Conservation (phyloP, 2,797 vertebrate genomes). For the Strix occidentalis region DNA sequence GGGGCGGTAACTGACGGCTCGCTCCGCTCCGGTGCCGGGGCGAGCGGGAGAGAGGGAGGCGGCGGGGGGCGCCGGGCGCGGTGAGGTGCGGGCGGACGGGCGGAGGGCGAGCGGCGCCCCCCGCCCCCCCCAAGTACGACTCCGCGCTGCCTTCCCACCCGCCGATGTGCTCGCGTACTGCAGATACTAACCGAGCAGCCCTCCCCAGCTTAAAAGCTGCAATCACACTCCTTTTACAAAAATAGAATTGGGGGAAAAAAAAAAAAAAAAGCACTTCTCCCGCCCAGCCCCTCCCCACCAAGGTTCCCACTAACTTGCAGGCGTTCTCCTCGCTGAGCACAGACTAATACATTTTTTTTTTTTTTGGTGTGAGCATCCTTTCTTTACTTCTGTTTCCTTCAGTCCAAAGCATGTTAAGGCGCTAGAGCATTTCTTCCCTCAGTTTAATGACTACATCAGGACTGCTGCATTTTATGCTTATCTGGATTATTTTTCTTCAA, state of each 20-base stretch:
- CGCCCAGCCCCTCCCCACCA: background rate
- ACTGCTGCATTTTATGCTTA: background rate
- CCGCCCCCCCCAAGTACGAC: background rate
- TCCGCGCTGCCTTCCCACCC: background rate
- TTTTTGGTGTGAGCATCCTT: background rate
- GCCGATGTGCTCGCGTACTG: background rate
- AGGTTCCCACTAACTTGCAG: background rate
- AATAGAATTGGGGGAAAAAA: background rate
- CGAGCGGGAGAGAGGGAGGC: background rate
- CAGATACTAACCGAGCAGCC: background rate
- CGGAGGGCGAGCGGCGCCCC: background rate
- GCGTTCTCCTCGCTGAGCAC: background rate
- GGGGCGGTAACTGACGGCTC: background rate
- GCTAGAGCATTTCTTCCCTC: background rate
- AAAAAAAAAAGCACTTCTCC: background rate
- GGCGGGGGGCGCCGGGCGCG: background rate
- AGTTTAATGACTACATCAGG: background rate
- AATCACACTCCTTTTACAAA: background rate
- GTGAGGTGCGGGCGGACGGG: background rate
- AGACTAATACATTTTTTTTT: background rate
- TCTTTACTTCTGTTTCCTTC: background rate
- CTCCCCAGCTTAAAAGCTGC: constrained; percentile 22
- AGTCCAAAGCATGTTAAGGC: background rate
- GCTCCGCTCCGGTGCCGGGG: background rate
- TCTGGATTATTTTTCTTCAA: background rate